Evolutionary conservation across 2,113 vertebrate species (phyloP).

Genomic region (Isichthys henryi): DNA sequence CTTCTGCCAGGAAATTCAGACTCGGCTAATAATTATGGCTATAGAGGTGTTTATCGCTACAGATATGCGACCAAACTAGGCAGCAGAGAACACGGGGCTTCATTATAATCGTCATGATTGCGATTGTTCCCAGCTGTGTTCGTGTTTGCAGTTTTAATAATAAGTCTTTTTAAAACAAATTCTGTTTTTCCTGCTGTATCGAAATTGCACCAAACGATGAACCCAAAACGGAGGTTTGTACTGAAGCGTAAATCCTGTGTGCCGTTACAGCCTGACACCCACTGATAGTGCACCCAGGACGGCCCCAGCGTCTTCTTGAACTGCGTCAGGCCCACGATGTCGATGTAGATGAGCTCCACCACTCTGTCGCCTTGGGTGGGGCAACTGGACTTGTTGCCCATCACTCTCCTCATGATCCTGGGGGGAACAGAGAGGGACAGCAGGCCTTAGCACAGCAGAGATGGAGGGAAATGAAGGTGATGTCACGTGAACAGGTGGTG

Average conservation of each 20-base stretch:
- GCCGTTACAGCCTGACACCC: constrained; percentile 54
- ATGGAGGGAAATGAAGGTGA: not conserved
- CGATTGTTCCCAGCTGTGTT: not conserved
- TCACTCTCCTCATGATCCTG: constrained; percentile 97
- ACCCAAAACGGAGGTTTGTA: not conserved
- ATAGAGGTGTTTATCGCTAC: too few relatives aligned
- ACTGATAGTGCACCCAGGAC: constrained; percentile 99
- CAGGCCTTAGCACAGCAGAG: not conserved
- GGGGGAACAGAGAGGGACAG: not conserved
- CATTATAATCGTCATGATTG: not conserved
- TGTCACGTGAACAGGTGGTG: not conserved
- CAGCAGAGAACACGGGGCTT: not conserved
- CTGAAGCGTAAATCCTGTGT: not conserved
- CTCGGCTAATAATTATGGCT: not conserved
- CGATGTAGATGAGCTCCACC: constrained; percentile 97
- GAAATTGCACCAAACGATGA: not conserved
- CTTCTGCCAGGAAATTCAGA: not conserved
- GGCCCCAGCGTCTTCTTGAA: constrained; percentile 98
- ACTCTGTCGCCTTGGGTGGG: constrained; percentile 92
- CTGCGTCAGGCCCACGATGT: constrained; percentile 94
- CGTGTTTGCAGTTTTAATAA: not conserved
- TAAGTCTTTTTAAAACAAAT: not conserved
- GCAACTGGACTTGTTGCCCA: constrained; percentile 95
- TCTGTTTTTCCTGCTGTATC: not conserved
- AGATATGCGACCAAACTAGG: too few relatives aligned